phyloP scores from a whole-genome alignment of 2,113 vertebrate genomes.

The Lophochroa leadbeateri region DNA sequence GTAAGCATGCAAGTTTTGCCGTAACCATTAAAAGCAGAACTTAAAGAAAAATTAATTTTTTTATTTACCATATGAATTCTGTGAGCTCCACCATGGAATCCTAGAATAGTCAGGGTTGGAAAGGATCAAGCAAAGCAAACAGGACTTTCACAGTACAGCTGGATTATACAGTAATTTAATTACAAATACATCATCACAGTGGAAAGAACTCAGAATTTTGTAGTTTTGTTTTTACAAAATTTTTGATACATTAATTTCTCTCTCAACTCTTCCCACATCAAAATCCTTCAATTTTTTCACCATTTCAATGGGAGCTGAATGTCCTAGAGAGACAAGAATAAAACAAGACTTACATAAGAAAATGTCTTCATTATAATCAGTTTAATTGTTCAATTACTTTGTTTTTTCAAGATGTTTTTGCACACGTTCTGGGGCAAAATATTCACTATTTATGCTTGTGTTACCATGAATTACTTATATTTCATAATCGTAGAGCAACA shows the following conservation, averaged over 20 bases:
- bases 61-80: background rate
- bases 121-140: background rate
- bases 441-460: background rate
- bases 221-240: background rate
- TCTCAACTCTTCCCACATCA: background rate
- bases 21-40: background rate
- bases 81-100: background rate
- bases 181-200: background rate
- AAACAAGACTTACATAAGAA: background rate
- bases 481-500: background rate
- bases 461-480: background rate
- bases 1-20: background rate
- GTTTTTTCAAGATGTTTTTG: background rate
- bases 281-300: background rate
- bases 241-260: background rate
- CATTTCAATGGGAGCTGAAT: background rate
- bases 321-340: background rate
- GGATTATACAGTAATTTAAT: background rate
- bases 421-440: background rate
- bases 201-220: background rate
- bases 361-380: background rate
- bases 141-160: background rate
- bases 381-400: background rate
- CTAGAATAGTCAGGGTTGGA: background rate
- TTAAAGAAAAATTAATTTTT: background rate